A percentile compares a stretch with the other conserved stretches of the same genome.
These are phyloP conservation scores for Delphinapterus leucas DNA, from an alignment of 2,113 vertebrate species.

Conservation along the genomic window DNA sequence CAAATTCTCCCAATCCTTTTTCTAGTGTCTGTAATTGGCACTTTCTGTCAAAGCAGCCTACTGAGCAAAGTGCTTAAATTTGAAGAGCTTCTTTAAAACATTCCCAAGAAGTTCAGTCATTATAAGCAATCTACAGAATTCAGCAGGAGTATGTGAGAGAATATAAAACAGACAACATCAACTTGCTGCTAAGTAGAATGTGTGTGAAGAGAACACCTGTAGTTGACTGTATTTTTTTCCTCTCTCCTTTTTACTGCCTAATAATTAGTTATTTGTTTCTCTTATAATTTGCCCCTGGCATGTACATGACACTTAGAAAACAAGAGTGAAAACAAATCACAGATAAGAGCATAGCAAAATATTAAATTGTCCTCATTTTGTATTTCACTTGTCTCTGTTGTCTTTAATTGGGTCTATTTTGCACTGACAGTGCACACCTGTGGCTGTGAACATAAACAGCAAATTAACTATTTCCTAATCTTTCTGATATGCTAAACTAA, in stretches of 20 bases:
- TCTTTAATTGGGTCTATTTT: neutral
- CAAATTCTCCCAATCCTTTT: neutral
- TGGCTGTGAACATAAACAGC: neutral
- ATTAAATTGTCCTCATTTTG: neutral
- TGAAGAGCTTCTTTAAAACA: neutral
- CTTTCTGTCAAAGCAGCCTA: neutral
- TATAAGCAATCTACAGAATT: neutral
- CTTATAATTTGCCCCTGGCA: neutral
- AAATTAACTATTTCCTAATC: neutral
- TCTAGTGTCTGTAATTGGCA: neutral
- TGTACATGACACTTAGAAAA: neutral
- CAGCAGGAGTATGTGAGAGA: neutral
- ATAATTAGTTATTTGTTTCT: neutral
- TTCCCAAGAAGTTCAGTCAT: neutral
- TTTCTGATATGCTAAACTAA: neutral
- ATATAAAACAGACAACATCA: neutral
- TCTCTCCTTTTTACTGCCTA: neutral
- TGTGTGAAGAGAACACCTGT: neutral
- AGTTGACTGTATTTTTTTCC: neutral
- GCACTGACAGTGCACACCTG: neutral
- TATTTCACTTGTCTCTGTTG: neutral
- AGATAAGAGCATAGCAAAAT: neutral
- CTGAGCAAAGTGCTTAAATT: neutral
- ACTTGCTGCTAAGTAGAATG: neutral
- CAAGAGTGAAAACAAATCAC: conserved; percentile 13